Base-by-base conservation (phyloP, 2,797 vertebrate genomes). In the Arnoldichthys spilopterus region DNA sequence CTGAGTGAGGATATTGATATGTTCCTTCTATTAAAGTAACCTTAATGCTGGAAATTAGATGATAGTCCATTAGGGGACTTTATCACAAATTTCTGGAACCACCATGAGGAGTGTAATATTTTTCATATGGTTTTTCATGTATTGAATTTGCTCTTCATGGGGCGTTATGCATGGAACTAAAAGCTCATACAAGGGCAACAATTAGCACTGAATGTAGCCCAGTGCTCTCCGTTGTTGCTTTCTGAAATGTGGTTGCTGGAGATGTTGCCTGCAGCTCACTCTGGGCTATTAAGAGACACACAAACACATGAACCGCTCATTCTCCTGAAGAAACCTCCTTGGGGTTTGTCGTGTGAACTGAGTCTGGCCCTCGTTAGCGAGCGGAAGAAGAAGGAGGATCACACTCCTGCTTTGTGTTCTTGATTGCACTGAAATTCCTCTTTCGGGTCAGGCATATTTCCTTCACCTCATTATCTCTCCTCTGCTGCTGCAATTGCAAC, bases 341-440 rank as follows among this genome's bases (percentile, higher is more conserved):
- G 64, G 76, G 72, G 85, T 85, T 87, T 89, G 78, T 16, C 37
- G 87, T 83, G 87, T 86, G 80, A 78, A 78, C 69, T 75, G 56
- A 67, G 84, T 49, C 66, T 54, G 58, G 9, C 79, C 79, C 82
- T 90, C 78, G 88, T 91, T 88, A 90, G 59, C 51, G 58, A 11
- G 75, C 62, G 37, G 70, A 26, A 79, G 62, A 61, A 24, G 24
- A 8, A 67, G 13, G 30, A 43, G 68, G 78, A 76, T 81, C 71
- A 59, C 81, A 81, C 86, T 78, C 83, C 78, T 82, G 67, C 77
- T 58, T 77, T 81, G 78, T 81, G 54, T 76, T 86, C 76, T 82
- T 88, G 76, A 88, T 90, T 85, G 86, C 73, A 59, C 81, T 83
- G 43, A 74, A 54, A 69, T 76, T 59, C 76, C 74, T 72, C 79